Evolutionary conservation across 2,888 invertebrate genomes (phyloP).

Genomic region (Mesorhabditis belari): DNA sequence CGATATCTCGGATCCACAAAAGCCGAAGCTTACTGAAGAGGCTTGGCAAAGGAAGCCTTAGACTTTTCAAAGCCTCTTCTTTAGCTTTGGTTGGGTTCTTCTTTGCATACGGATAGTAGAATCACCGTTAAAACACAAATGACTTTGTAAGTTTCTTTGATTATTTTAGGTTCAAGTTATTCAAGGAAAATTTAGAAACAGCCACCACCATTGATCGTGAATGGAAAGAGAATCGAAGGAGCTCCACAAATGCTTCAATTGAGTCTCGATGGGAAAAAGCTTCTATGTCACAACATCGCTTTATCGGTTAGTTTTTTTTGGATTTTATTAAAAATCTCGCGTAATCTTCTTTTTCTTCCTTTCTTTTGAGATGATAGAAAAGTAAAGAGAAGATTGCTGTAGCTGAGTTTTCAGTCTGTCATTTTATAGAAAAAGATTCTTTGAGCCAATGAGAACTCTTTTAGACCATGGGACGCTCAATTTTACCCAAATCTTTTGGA

Average conservation of each 20-base stretch:
- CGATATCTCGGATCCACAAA: conserved; percentile 73
- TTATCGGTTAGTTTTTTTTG: conserved; percentile 62
- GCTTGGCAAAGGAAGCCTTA: conserved; percentile 71
- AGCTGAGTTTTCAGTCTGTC: no score
- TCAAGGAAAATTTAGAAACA: not conserved
- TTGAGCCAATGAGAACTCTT: no score
- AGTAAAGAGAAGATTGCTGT: no score
- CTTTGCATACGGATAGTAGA: conserved; percentile 67
- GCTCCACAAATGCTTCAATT: conserved; percentile 94
- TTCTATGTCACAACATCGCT: conserved; percentile 84
- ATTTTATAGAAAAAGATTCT: no score
- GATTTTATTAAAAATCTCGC: not conserved
- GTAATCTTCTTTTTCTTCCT: no score
- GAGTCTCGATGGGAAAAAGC: conserved; percentile 84
- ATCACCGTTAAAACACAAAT: conserved; percentile 72
- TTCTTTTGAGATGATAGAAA: no score
- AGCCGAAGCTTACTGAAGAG: conserved; percentile 73
- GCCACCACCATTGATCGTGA: conserved; percentile 65
- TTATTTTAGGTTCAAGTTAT: not conserved
- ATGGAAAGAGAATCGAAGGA: conserved; percentile 73
- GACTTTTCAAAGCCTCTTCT: no score
- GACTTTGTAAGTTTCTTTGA: conserved; percentile 65
- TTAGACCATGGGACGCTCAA: conserved; percentile 81
- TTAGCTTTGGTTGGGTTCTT: conserved; percentile 72
- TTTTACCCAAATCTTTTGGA: conserved; percentile 79